Evolutionary conservation across 92 coral and sea anemone species (phyloP).

Genomic region (Plumapathes pennacea): DNA sequence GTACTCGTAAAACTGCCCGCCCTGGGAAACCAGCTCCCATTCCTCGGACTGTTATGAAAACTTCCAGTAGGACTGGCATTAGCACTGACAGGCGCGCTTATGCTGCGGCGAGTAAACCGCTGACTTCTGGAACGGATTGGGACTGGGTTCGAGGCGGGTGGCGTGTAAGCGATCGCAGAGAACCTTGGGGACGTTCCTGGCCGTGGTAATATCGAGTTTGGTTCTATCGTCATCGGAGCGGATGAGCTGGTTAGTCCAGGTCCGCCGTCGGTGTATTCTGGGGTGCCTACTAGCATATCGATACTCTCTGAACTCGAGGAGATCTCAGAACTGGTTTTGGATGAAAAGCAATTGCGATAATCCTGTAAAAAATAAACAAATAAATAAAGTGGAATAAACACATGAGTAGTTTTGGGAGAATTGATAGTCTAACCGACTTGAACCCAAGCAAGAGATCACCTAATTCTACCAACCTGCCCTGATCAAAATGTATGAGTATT

Average conservation of each 20-base stretch:
- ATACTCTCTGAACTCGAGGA: constrained; percentile 87
- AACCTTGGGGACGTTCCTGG: constrained; percentile 58
- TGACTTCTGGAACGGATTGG: constrained; percentile 56
- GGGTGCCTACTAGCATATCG: constrained; percentile 43
- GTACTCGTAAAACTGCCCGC: constrained; percentile 75
- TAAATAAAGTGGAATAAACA: background rate
- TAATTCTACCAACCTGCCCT: too few relatives aligned
- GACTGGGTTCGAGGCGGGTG: constrained; percentile 89
- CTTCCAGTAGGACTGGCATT: constrained; percentile 92
- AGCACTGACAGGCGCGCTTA: constrained; percentile 96
- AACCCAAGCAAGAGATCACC: too few relatives aligned
- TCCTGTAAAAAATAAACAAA: constrained; percentile 50
- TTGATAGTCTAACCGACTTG: too few relatives aligned
- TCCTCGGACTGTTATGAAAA: constrained; percentile 80
- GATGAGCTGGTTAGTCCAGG: constrained; percentile 59
- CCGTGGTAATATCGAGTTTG: constrained; percentile 50
- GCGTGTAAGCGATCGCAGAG: constrained; percentile 62
- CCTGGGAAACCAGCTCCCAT: constrained; percentile 71
- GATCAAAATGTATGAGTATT: too few relatives aligned
- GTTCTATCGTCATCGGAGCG: constrained; percentile 63
- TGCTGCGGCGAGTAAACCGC: constrained; percentile 63
- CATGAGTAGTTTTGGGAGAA: too few relatives aligned
- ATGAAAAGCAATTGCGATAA: constrained; percentile 93
- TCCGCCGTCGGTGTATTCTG: constrained; percentile 45
- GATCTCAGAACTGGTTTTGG: constrained; percentile 83